These are phyloP conservation scores for Regulus satrapa DNA, from an alignment of 2,113 vertebrate species.

Conservation along the genomic window DNA sequence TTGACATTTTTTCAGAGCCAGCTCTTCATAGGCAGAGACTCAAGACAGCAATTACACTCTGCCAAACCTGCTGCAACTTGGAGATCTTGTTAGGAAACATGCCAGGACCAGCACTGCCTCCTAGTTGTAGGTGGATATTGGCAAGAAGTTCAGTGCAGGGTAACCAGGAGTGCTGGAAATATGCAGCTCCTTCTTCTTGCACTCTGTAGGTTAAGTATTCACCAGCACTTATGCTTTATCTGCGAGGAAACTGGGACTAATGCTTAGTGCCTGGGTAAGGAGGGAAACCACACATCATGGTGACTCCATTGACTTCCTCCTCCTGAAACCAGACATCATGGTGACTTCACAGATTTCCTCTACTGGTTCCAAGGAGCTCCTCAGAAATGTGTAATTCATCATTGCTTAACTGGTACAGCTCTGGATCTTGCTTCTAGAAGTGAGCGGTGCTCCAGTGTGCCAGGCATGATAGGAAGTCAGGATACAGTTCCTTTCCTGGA, in stretches of 20 bases:
- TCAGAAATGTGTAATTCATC: neutral
- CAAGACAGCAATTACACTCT: neutral
- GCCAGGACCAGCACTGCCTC: neutral
- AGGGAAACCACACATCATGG: neutral
- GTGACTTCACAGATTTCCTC: neutral
- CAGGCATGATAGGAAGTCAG: neutral
- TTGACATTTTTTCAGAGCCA: neutral
- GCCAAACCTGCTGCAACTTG: neutral
- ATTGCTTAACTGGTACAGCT: neutral
- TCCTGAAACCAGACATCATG: neutral
- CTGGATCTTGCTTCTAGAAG: neutral
- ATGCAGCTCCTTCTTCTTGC: neutral
- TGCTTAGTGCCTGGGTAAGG: neutral
- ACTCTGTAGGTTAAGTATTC: neutral
- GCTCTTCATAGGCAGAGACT: neutral
- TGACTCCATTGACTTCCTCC: neutral
- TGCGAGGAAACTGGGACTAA: neutral
- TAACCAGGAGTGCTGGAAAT: constrained; percentile 5
- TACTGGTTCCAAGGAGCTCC: neutral
- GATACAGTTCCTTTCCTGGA: neutral
- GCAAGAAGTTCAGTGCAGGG: neutral
- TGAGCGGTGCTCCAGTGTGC: neutral
- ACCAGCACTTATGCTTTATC: neutral
- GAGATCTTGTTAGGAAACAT: neutral
- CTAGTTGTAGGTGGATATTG: constrained; percentile 9